Evolutionary conservation across 2,797 vertebrate genomes (phyloP).

Genomic region (Cyprinodon diabolis): DNA sequence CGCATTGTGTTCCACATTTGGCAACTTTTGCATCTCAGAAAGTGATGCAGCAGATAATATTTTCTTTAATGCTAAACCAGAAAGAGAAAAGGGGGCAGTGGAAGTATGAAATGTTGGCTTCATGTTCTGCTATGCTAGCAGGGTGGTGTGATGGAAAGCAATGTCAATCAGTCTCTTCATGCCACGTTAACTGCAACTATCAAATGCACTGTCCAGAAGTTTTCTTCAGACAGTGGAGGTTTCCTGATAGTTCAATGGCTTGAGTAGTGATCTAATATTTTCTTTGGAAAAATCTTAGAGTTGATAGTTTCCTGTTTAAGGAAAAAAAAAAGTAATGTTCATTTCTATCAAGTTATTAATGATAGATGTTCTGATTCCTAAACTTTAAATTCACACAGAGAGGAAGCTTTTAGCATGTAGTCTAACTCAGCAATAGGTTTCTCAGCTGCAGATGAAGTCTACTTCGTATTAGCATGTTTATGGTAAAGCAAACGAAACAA

Average conservation of each 20-base stretch:
- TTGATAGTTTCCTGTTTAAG: neutral
- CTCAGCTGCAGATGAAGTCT: neutral
- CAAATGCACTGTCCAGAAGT: neutral
- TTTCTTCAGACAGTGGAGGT: neutral
- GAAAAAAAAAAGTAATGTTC: neutral
- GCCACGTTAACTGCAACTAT: constrained; percentile 11
- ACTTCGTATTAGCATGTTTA: neutral
- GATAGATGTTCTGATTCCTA: neutral
- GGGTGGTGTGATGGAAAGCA: constrained; percentile 1
- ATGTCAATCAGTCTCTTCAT: constrained; percentile 2
- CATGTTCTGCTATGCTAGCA: neutral
- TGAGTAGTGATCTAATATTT: neutral
- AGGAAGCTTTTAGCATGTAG: neutral
- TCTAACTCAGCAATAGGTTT: neutral
- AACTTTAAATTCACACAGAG: neutral
- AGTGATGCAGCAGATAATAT: constrained; percentile 25
- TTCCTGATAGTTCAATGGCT: constrained; percentile 8
- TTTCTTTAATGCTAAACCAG: constrained; percentile 18
- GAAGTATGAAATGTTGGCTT: constrained; percentile 14
- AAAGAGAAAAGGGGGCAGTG: constrained; percentile 4
- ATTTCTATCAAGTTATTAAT: neutral
- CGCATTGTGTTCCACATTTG: constrained; percentile 32
- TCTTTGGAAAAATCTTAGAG: neutral
- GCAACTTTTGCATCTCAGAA: constrained; percentile 40
- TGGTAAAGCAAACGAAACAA: neutral